These are phyloP conservation scores for Carpatolechia fugitivella DNA, from an alignment of 2,888 invertebrate genomes.

Conservation along the genomic window DNA sequence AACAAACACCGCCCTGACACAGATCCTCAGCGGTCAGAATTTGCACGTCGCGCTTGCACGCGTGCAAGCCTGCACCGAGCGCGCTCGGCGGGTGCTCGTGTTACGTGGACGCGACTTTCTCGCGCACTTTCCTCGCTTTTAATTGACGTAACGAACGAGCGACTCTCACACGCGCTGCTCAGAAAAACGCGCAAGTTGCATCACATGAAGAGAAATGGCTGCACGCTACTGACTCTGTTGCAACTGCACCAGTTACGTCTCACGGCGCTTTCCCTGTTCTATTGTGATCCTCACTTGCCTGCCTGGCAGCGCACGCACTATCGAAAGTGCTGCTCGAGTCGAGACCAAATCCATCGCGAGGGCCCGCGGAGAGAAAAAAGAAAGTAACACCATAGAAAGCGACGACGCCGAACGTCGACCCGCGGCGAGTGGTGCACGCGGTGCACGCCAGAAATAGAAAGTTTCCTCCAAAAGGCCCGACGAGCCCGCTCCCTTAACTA, in stretches of 20 bases:
- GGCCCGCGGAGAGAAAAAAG: conserved; percentile 63
- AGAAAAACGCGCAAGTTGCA: conserved; percentile 72
- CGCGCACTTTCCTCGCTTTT: conserved; percentile 73
- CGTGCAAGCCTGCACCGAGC: conserved; percentile 24
- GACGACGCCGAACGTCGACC: conserved; percentile 68
- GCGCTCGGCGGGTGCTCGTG: conserved; percentile 42
- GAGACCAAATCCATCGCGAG: conserved; percentile 47
- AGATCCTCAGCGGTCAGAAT: conserved; percentile 43
- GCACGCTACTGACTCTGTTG: conserved; percentile 68
- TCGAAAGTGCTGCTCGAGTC: conserved; percentile 43
- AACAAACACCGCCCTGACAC: conserved; percentile 71
- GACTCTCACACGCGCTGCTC: conserved; percentile 66
- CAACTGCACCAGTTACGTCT: conserved; percentile 67
- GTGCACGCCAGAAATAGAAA: conserved; percentile 74
- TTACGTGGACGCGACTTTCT: conserved; percentile 72
- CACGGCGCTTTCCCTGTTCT: conserved; percentile 60
- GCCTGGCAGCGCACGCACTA: conserved; percentile 27
- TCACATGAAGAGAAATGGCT: conserved; percentile 74
- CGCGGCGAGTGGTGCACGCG: conserved; percentile 50
- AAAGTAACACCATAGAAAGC: conserved; percentile 76
- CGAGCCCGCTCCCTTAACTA: conserved; percentile 66
- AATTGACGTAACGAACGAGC: conserved; percentile 76
- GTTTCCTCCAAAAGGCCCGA: conserved; percentile 64
- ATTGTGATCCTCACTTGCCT: conserved; percentile 57
- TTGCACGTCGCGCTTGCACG: conserved; percentile 32